A percentile compares a stretch with the other conserved stretches of the same genome.
Conservation (phyloP, 2,113 vertebrate genomes). For the Corythornis vintsioides region DNA sequence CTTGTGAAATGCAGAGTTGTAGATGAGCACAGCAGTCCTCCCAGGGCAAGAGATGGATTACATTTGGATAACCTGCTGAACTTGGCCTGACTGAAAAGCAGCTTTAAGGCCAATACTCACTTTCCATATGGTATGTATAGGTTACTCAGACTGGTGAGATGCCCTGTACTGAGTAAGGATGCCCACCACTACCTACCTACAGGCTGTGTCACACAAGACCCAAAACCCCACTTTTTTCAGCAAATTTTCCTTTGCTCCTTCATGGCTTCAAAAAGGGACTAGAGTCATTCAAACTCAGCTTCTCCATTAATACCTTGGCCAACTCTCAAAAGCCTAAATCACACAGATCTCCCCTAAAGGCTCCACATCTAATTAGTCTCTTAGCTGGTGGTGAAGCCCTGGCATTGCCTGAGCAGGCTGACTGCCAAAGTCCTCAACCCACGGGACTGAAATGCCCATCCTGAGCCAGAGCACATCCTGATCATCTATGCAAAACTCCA, state of each 20-base stretch:
- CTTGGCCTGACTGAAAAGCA: background rate
- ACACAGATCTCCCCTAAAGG: rapidly evolving
- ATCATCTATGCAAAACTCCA: background rate
- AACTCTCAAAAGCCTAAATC: background rate
- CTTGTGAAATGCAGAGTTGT: background rate
- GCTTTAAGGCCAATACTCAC: background rate
- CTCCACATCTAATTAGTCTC: background rate
- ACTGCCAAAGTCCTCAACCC: background rate
- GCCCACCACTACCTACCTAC: background rate
- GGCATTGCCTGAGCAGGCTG: background rate
- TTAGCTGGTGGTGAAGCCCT: background rate
- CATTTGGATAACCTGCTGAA: background rate
- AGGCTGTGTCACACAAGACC: background rate
- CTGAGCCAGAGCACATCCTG: background rate
- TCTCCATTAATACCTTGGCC: background rate
- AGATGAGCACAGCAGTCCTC: background rate
- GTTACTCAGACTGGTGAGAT: background rate
- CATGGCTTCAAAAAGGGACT: background rate
- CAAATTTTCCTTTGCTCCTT: background rate
- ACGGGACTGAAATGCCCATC: rapidly evolving
- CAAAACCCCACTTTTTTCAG: background rate
- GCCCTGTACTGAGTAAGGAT: background rate
- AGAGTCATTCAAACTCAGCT: background rate
- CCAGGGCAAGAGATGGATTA: background rate
- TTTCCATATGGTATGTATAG: background rate